Base-by-base conservation (phyloP, 2,113 vertebrate genomes). In the Forbesichthys papilliferus region DNA sequence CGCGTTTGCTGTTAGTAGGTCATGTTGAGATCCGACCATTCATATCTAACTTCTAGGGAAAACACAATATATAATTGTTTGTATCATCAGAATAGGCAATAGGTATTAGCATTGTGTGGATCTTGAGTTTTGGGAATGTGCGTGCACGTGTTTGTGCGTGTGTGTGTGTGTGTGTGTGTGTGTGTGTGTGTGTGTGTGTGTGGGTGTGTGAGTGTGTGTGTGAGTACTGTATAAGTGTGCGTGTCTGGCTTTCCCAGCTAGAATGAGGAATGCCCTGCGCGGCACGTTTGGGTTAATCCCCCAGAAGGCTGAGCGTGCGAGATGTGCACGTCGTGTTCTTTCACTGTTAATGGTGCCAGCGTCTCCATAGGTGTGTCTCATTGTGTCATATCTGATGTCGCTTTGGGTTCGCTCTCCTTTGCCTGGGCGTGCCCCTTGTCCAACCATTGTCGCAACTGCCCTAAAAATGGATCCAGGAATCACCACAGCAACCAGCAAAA, bases 21-120 rank as follows among this genome's bases (percentile, higher is more conserved):
- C 85, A 75, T 84, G 84, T 71, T 82, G 67, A 75, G 67, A 87
- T 78, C 71, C 78, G 86, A 78, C 33, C 68, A 76, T 82, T 83
- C 68, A 76, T 84, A 66, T 81, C 75, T 80, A 70, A 51, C 71
- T 64, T 73, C 73, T 82, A 73, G 59, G 27, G 74, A 12, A 78
- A 73, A 69, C 60, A 57, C 7, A 59, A 73, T 62, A 73, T 64
- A 78, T 79, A 56, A n/a, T 11, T 9, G 56, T 27, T 34, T 42
- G 36, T 42, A 42, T 42, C 36, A 6, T 52, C 49, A 52, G 10
- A 52, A 52, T 52, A 14, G 49, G 1, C 13, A 14, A 11, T 4
- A 9, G 13, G 11, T 12, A 52, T 52, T 12, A 14, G 53, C 53
- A 16, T 8, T 12, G 13, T 55, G 53, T 55, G 13, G n/a, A 20